phyloP scores from a whole-genome alignment of 2,113 vertebrate genomes.

The Mus spicilegus region DNA sequence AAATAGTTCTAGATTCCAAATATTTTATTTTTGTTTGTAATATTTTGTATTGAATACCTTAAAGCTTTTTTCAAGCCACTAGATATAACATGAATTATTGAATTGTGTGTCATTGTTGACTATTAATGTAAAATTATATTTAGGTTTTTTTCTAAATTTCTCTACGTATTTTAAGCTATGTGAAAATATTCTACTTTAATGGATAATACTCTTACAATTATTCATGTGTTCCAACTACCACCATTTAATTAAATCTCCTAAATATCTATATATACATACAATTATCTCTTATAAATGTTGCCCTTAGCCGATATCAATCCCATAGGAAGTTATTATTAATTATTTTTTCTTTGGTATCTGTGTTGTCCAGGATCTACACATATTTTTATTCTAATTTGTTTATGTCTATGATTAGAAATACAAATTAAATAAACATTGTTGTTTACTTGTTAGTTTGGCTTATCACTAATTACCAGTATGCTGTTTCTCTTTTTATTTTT shows the following conservation, averaged over 20 bases:
- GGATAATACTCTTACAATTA: no score
- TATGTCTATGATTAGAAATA: background rate
- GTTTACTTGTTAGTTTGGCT: background rate
- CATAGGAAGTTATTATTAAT: background rate
- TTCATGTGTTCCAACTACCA: background rate
- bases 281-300: background rate
- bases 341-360: background rate
- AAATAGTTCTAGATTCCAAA: background rate
- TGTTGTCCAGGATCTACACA: background rate
- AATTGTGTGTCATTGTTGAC: background rate
- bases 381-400: background rate
- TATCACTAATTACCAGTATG: background rate
- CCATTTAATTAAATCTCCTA: background rate
- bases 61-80: background rate
- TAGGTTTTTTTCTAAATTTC: background rate
- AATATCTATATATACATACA: background rate
- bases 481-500: background rate
- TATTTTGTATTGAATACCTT: background rate
- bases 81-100: background rate
- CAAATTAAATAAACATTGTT: background rate
- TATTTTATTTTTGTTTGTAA: background rate
- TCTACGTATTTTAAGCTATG: background rate
- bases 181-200: background rate
- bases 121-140: background rate
- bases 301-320: accelerated